Percentiles rank a stretch among this genome's conserved stretches.
Evolutionary conservation across 2,113 vertebrate genomes (phyloP).

Genomic region (Morone saxatilis): DNA sequence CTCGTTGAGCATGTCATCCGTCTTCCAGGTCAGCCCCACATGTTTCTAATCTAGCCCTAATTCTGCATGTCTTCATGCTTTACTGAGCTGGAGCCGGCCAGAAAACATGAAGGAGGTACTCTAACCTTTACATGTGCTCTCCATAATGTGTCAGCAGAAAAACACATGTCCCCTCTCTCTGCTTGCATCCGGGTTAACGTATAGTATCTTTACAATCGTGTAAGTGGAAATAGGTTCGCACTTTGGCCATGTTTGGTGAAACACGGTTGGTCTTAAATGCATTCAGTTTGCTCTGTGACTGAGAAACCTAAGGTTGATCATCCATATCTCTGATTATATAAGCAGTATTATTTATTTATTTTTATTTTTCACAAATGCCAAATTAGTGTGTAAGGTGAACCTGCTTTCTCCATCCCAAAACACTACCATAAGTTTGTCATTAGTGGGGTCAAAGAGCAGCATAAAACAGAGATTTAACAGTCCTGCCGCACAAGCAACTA

Average conservation of each 20-base stretch:
- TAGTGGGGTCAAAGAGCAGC: neutral
- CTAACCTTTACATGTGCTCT: conserved; percentile 53
- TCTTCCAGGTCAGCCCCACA: conserved; percentile 73
- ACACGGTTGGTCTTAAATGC: neutral
- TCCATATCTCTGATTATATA: neutral
- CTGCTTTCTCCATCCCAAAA: conserved; percentile 2
- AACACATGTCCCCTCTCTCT: conserved; percentile 26
- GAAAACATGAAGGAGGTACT: conserved; percentile 53
- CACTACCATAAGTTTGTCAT: conserved; percentile 10
- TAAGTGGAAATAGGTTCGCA: conserved; percentile 21
- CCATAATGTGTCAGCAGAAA: conserved; percentile 55
- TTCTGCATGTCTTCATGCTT: conserved; percentile 74
- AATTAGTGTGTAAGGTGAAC: neutral
- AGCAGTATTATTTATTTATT: conserved; percentile 19
- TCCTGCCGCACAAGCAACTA: neutral
- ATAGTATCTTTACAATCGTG: conserved; percentile 12
- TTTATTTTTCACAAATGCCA: neutral
- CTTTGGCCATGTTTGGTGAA: conserved; percentile 3
- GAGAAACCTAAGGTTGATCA: conserved; percentile 3
- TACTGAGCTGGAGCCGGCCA: conserved; percentile 44
- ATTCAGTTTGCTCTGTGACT: neutral
- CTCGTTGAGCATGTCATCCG: conserved; percentile 57
- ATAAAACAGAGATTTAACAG: neutral
- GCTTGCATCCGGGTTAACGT: conserved; percentile 9
- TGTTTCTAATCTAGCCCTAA: conserved; percentile 78